A percentile compares a stretch with the other conserved stretches of the same genome.
Conservation (phyloP, 2,888 invertebrate genomes). For the Zaprionus obscuricornis region DNA sequence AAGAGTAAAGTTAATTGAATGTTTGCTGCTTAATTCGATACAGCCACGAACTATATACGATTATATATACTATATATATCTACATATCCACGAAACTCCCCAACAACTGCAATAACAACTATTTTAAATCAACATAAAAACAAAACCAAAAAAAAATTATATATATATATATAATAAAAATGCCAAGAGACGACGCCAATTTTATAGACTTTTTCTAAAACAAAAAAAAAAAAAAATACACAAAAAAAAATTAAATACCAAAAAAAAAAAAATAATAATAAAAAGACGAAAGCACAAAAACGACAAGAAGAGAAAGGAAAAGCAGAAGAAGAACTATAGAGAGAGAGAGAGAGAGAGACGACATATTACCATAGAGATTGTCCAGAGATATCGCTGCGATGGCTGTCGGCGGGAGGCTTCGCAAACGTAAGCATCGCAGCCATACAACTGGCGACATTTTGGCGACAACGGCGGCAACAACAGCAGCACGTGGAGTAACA, state of each 20-base stretch:
- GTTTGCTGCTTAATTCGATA: slow-evolving; percentile 34
- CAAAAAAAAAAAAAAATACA: slow-evolving; percentile 8
- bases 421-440: slow-evolving; percentile 66
- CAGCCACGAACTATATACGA: slow-evolving; percentile 55
- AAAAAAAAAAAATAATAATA: slow-evolving; percentile 1
- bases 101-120: slow-evolving; percentile 14
- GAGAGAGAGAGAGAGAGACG: background rate
- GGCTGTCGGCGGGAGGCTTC: slow-evolving; percentile 56
- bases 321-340: slow-evolving; percentile 2
- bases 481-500: slow-evolving; percentile 1
- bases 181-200: slow-evolving; percentile 60
- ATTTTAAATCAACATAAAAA: slow-evolving; percentile 7
- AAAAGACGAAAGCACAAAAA: slow-evolving; percentile 5
- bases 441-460: slow-evolving; percentile 61
- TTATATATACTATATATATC: too few relatives aligned
- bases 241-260: too few relatives aligned
- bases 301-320: slow-evolving; percentile 10
- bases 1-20: slow-evolving; percentile 43
- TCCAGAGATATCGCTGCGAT: slow-evolving; percentile 48
- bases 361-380: slow-evolving; percentile 40
- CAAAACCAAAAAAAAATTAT: slow-evolving; percentile 10
- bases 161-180: slow-evolving; percentile 35
- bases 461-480: slow-evolving; percentile 27
- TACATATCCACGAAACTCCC: slow-evolving; percentile 44
- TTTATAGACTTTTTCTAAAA: slow-evolving; percentile 72